Evolutionary conservation across 2,113 vertebrate genomes (phyloP), one percentile per base, ranked within the genome.

Genomic region (Tylochromis polylepis): DNA sequence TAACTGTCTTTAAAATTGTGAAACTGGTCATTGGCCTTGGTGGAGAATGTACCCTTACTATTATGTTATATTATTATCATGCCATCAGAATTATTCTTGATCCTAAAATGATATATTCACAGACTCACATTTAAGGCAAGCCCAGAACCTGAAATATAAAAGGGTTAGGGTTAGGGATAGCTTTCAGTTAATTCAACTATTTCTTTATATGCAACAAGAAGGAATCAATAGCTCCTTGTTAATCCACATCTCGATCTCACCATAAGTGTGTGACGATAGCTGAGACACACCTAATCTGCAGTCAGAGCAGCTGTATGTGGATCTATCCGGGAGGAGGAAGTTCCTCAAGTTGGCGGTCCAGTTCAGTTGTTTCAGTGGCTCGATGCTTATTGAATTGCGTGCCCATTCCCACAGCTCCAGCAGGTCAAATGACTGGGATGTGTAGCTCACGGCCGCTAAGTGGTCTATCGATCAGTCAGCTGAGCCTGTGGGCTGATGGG

Each of bases 381-480:
- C 85, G 3, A 95, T 94, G 90, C 86, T 95, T 88, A 95, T 94
- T 91, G 80, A 91, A 94, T 94, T 93, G 84, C 12, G 46, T 75
- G 72, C 18, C 83, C 88, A 89, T 89, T 92, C 87, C 89, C 89
- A 89, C 92, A 83, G 87, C 82, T 91, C 81, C 70, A 72, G 88
- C 81, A 10, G 92, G 90, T 95, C 94, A 91, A 89, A 93, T 94
- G 92, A 92, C 94, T 88, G 92, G 79, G 89, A 91, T 92, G 88
- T 89, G 92, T 84, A 91, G 91, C 88, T 90, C 91, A 88, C 58
- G 29, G 91, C 79, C 55, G 67, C 92, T 95, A 93, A 95, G 91
- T 94, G 89, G 86, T 90, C 80, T 56, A 93, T 95, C 67, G 90
- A 92, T 92, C 91, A 77, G 85, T 82, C 85, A 82, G 90, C 90